A percentile compares a stretch with the other conserved stretches of the same genome.
Conservation (phyloP, 2,113 vertebrate genomes). For the Cavia aperea region DNA sequence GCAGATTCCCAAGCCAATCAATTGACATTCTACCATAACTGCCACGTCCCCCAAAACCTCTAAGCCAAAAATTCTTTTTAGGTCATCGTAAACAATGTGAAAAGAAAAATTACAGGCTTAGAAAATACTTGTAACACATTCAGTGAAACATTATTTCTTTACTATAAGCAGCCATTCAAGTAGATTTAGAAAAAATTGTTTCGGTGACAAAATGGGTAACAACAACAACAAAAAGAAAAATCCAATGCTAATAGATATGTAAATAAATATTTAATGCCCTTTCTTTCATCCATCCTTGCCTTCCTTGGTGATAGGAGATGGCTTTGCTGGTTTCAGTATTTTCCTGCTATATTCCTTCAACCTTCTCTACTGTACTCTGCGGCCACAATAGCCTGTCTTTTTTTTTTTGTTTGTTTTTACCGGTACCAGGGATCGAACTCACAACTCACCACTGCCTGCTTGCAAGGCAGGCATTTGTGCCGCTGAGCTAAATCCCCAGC, state of each 20-base stretch:
- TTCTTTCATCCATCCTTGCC: too few species aligned
- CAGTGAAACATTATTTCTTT: not conserved
- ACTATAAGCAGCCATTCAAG: not conserved
- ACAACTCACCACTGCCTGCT: too few species aligned
- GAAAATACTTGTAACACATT: slow-evolving; percentile 11
- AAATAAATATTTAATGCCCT: not conserved
- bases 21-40: not conserved
- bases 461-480: too few species aligned
- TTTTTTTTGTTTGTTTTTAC: too few species aligned
- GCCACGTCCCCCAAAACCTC: not conserved
- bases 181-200: slow-evolving; percentile 14
- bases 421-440: too few species aligned
- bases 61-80: not conserved
- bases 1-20: not conserved
- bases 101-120: slow-evolving; percentile 6
- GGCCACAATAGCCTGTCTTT: too few species aligned
- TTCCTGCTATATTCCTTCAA: too few species aligned
- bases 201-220: not conserved
- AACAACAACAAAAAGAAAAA: not conserved
- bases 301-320: too few species aligned
- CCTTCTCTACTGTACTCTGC: too few species aligned
- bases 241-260: not conserved
- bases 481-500: too few species aligned
- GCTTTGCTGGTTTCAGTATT: too few species aligned
- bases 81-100: not conserved